phyloP scores from a whole-genome alignment of 2,113 vertebrate genomes.

The Ginglymostoma cirratum region DNA sequence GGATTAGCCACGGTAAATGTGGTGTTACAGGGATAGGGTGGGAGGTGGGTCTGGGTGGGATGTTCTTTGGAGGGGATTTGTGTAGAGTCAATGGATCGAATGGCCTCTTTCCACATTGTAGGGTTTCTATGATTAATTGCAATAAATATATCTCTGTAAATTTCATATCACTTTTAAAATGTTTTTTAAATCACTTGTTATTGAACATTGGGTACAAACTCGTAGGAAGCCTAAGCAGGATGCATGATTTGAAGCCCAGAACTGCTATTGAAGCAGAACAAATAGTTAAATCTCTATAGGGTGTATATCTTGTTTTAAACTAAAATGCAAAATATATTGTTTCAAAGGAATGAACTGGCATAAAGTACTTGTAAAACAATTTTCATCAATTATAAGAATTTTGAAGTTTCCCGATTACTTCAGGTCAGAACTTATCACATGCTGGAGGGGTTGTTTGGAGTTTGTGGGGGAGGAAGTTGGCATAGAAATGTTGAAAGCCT shows the following conservation, averaged over 20 bases:
- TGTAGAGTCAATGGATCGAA: too few relatives aligned
- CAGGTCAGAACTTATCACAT: not conserved
- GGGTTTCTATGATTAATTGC: not conserved
- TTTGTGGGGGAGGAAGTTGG: not conserved
- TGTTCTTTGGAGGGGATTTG: too few relatives aligned
- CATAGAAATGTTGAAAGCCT: not conserved
- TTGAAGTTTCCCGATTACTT: not conserved
- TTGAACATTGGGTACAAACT: not conserved
- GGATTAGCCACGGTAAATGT: too few relatives aligned
- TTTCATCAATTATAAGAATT: not conserved
- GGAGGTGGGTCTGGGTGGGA: too few relatives aligned
- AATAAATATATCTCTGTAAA: not conserved
- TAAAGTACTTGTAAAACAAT: not conserved
- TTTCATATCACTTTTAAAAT: not conserved
- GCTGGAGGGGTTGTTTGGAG: not conserved
- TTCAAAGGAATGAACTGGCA: not conserved
- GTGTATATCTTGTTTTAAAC: not conserved
- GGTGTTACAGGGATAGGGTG: too few relatives aligned
- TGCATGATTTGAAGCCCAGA: not conserved
- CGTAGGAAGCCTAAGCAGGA: not conserved
- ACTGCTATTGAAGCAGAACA: not conserved
- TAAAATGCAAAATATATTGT: too few relatives aligned
- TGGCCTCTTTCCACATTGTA: too few relatives aligned
- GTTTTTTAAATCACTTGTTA: not conserved
- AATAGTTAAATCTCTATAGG: not conserved